phyloP scores from a whole-genome alignment of 2,888 invertebrate species.

The Cerastis leucographa region DNA sequence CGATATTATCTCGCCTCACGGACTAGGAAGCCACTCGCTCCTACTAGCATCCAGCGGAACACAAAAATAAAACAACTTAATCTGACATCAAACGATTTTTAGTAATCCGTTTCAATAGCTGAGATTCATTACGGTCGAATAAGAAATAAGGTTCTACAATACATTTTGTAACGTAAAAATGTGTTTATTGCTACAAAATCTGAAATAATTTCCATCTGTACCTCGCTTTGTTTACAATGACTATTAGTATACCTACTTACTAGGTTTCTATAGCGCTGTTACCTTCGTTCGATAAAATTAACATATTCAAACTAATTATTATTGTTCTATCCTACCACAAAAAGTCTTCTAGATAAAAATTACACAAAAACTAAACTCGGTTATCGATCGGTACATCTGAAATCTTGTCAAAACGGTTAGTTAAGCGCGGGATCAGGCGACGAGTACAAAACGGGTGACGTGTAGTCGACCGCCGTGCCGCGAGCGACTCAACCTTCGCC shows the following conservation, averaged over 20 bases:
- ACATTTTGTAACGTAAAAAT: not conserved
- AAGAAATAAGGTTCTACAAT: not conserved
- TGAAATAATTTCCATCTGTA: not conserved
- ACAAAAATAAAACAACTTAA: constrained; percentile 74
- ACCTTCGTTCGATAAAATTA: constrained; percentile 32
- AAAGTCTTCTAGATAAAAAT: constrained; percentile 64
- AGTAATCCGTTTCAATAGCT: constrained; percentile 69
- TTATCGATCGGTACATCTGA: constrained; percentile 83
- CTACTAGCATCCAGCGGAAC: constrained; percentile 67
- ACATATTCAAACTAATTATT: constrained; percentile 41
- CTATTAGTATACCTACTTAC: not conserved
- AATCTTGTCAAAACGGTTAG: constrained; percentile 90
- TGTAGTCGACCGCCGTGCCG: constrained; percentile 72
- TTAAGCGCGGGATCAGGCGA: constrained; percentile 88
- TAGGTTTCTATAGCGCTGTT: constrained; percentile 3
- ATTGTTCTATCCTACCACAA: constrained; percentile 29
- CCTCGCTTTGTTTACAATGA: constrained; percentile 14
- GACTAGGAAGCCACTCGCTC: constrained; percentile 80
- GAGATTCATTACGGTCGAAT: constrained; percentile 11
- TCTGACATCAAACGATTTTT: constrained; percentile 76
- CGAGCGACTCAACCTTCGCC: constrained; percentile 63
- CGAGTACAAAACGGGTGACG: constrained; percentile 87
- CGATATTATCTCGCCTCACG: constrained; percentile 82
- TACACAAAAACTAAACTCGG: constrained; percentile 66
- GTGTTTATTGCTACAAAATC: not conserved